These are phyloP conservation scores for Drosophila anomalata DNA, from an alignment of 2,888 invertebrate species.

Conservation along the genomic window DNA sequence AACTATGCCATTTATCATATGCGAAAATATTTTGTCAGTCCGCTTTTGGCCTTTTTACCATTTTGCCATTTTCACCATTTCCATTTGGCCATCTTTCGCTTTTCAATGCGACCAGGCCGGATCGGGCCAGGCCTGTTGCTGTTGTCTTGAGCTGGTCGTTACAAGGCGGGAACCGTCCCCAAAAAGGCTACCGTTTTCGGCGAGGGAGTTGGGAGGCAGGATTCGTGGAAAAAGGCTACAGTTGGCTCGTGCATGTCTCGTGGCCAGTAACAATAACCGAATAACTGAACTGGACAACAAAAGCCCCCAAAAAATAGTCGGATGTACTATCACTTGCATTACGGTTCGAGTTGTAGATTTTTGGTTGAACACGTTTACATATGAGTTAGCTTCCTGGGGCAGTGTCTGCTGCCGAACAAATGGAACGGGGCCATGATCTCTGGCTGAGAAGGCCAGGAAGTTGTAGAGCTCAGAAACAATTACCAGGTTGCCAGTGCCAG, in stretches of 20 bases:
- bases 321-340: constrained; percentile 50
- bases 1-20: constrained; percentile 81
- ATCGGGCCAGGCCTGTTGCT: constrained; percentile 2
- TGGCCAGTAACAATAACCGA: constrained; percentile 63
- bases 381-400: constrained; percentile 46
- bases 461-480: constrained; percentile 26
- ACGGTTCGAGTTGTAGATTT: constrained; percentile 33
- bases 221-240: constrained; percentile 21
- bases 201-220: constrained; percentile 21
- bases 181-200: constrained; percentile 66
- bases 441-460: constrained; percentile 31
- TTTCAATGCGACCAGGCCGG: constrained; percentile 54
- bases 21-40: constrained; percentile 67
- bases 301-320: constrained; percentile 26
- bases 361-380: neutral
- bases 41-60: constrained; percentile 57
- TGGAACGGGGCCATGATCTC: constrained; percentile 46
- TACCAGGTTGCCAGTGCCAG: constrained; percentile 25
- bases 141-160: constrained; percentile 23
- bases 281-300: constrained; percentile 41
- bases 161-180: constrained; percentile 27
- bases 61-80: constrained; percentile 72
- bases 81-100: constrained; percentile 65
- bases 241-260: constrained; percentile 61
- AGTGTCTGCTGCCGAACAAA: constrained; percentile 23